phyloP scores from a whole-genome alignment of 2,797 vertebrate genomes.

The Lacerta viridis region DNA sequence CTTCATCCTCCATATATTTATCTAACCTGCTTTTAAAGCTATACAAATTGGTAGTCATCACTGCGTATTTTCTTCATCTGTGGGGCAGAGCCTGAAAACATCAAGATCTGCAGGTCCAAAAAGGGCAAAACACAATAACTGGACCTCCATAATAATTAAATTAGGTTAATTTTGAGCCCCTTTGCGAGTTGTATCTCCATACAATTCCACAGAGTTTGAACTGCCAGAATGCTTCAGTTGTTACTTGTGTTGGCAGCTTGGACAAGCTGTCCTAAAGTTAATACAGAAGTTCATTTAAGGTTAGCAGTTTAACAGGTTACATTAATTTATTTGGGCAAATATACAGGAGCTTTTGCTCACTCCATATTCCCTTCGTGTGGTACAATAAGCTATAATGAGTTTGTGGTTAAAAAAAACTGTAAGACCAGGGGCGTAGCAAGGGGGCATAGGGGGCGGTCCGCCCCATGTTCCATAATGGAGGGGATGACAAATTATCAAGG shows the following conservation, averaged over 20 bases:
- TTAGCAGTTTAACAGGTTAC: background rate
- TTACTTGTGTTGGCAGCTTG: background rate
- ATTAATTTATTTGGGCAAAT: constrained; percentile 24
- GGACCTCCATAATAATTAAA: too few species aligned
- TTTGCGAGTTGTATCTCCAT: background rate
- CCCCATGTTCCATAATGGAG: too few species aligned
- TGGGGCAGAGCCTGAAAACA: too few species aligned
- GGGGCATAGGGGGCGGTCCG: too few species aligned
- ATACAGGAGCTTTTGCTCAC: constrained; percentile 18
- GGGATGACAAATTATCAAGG: too few species aligned
- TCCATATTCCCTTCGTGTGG: background rate
- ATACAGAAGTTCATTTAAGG: background rate
- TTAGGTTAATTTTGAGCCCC: background rate
- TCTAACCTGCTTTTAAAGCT: too few species aligned
- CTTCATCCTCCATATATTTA: too few species aligned
- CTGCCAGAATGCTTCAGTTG: background rate
- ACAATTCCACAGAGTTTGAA: background rate
- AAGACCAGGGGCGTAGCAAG: background rate
- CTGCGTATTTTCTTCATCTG: too few species aligned
- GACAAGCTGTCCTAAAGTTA: background rate
- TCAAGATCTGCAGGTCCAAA: too few species aligned
- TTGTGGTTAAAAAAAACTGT: background rate
- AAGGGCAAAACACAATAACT: too few species aligned
- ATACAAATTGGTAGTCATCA: too few species aligned
- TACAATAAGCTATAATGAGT: constrained; percentile 28